Evolutionary conservation across 2,888 invertebrate genomes (phyloP).

Genomic region (Trisateles emortualis): DNA sequence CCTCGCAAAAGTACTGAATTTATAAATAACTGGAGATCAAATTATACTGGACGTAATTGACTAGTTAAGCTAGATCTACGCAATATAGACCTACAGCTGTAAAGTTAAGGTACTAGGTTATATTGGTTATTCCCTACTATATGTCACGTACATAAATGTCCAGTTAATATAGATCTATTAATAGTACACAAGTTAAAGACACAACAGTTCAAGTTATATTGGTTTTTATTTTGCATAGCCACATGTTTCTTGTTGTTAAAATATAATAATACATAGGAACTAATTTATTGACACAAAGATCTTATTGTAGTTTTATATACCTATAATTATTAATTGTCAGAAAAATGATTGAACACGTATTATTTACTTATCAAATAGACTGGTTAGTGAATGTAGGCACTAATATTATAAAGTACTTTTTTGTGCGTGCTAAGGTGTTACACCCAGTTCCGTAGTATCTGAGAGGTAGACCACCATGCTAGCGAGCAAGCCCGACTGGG

Average conservation of each 20-base stretch:
- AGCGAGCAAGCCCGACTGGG: too few species aligned
- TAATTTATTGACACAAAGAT: conserved; percentile 52
- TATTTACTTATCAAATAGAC: conserved; percentile 4
- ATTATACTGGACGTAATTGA: conserved; percentile 14
- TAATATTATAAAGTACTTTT: background rate
- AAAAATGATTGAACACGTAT: conserved; percentile 41
- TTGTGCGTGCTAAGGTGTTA: too few species aligned
- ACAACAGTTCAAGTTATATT: conserved; percentile 20
- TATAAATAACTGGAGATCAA: conserved; percentile 16
- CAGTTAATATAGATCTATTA: conserved; percentile 13
- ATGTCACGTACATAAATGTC: background rate
- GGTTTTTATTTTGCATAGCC: conserved; percentile 36
- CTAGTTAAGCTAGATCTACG: conserved; percentile 17
- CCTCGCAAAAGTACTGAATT: conserved; percentile 17
- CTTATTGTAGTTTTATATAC: conserved; percentile 33
- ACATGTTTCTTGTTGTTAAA: conserved; percentile 42
- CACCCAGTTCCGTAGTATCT: too few species aligned
- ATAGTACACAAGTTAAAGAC: background rate
- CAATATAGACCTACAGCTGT: too few species aligned
- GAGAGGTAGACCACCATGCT: too few species aligned
- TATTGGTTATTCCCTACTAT: too few species aligned
- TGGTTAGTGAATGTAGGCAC: background rate
- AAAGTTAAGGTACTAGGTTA: too few species aligned
- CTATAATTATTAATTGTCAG: conserved; percentile 36
- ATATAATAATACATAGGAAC: conserved; percentile 45